These are phyloP conservation scores for Colaptes auratus DNA, from an alignment of 2,113 vertebrate genomes.

Conservation along the genomic window DNA sequence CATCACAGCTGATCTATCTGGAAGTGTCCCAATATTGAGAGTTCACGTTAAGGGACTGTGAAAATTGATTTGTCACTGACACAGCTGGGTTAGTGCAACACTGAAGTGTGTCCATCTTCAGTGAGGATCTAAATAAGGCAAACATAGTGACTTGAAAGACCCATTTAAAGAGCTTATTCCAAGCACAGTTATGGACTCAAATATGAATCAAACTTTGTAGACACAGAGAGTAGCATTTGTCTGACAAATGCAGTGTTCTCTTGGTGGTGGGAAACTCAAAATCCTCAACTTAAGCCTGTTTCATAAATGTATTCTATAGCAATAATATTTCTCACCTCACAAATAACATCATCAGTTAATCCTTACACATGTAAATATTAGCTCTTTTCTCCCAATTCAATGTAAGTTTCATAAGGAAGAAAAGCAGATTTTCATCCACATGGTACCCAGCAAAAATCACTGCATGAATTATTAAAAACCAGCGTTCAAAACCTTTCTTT, in stretches of 20 bases:
- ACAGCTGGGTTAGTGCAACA: neutral
- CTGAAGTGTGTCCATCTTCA: neutral
- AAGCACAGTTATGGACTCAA: neutral
- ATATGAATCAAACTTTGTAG: neutral
- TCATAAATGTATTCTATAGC: neutral
- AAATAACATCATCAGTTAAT: slow-evolving; percentile 17
- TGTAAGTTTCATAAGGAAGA: slow-evolving; percentile 26
- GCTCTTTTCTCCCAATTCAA: slow-evolving; percentile 24
- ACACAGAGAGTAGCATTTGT: neutral
- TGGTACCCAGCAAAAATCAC: neutral
- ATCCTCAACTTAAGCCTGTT: neutral
- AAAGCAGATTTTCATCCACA: slow-evolving; percentile 19
- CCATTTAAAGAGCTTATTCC: neutral
- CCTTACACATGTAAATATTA: slow-evolving; percentile 54
- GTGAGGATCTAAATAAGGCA: neutral
- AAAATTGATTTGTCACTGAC: slow-evolving; percentile 13
- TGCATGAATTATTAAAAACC: slow-evolving; percentile 50
- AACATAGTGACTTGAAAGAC: neutral
- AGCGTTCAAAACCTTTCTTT: slow-evolving; percentile 1
- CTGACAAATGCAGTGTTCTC: neutral
- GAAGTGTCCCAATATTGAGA: neutral
- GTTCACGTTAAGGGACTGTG: neutral
- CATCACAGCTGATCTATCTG: neutral
- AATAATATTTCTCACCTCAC: slow-evolving; percentile 34
- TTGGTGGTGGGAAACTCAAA: slow-evolving; percentile 9